Conservation (phyloP, 92 coral and sea anemone species). For the Bergia puertoricense region DNA sequence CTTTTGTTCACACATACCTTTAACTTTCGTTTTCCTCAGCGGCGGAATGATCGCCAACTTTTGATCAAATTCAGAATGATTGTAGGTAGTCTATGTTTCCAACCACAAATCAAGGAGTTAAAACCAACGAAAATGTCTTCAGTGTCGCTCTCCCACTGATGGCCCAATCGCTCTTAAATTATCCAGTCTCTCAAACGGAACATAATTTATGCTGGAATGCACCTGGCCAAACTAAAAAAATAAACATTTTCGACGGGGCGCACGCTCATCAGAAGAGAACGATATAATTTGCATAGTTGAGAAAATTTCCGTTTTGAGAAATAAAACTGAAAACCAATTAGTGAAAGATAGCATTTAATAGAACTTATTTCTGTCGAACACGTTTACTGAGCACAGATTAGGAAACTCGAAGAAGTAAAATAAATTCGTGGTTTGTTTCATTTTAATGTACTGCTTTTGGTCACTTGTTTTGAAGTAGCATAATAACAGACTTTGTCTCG, state of each 20-base stretch:
- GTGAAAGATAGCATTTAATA: neutral
- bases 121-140: neutral
- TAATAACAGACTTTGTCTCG: neutral
- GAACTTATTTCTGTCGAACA: too few relatives aligned
- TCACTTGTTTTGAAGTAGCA: neutral
- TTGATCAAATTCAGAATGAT: neutral
- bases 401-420: neutral
- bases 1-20: neutral
- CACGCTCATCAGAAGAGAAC: neutral
- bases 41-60: neutral
- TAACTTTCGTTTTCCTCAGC: neutral
- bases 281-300: constrained; percentile 9
- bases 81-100: neutral
- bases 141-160: constrained; percentile 20
- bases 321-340: neutral
- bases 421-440: neutral
- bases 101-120: constrained; percentile 23
- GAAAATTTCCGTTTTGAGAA: neutral
- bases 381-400: neutral
- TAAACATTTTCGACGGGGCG: constrained; percentile 25
- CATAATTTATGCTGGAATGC: constrained; percentile 43
- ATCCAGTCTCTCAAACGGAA: constrained; percentile 16
- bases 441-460: neutral
- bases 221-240: constrained; percentile 25
- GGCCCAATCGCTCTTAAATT: constrained; percentile 5